Evolutionary conservation across 1,140 invertebrate species (phyloP).

Genomic region (Drosophila burlai): DNA sequence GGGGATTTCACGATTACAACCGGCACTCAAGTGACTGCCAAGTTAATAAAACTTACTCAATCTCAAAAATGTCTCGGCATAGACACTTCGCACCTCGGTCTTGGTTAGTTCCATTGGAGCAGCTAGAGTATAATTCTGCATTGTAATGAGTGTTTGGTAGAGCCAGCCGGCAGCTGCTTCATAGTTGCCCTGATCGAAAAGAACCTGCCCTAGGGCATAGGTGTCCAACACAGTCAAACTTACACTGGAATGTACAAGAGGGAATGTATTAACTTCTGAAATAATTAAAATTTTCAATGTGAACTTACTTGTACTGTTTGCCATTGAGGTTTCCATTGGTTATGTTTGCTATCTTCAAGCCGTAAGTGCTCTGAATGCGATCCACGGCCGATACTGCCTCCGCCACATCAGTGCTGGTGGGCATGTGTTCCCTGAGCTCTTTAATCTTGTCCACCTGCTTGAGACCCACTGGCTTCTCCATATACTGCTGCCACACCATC

Average conservation of each 20-base stretch:
- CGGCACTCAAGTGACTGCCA: neutral
- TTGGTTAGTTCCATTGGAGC: slow-evolving; percentile 40
- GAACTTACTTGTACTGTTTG: slow-evolving; percentile 90
- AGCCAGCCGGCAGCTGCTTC: slow-evolving; percentile 53
- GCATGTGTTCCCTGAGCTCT: slow-evolving; percentile 89
- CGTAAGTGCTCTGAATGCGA: slow-evolving; percentile 94
- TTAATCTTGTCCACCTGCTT: slow-evolving; percentile 88
- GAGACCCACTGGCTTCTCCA: slow-evolving; percentile 71
- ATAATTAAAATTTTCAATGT: neutral
- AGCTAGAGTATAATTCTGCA: slow-evolving; percentile 6
- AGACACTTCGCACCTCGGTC: slow-evolving; percentile 40
- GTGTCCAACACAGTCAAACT: slow-evolving; percentile 45
- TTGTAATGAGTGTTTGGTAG: slow-evolving; percentile 33
- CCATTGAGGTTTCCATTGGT: slow-evolving; percentile 95
- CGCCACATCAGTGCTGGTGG: slow-evolving; percentile 94
- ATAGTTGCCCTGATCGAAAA: slow-evolving; percentile 48
- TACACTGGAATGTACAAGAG: slow-evolving; percentile 21
- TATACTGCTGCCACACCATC: slow-evolving; percentile 61
- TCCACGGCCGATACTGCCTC: slow-evolving; percentile 97
- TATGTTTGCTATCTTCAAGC: slow-evolving; percentile 93
- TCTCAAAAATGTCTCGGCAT: slow-evolving; percentile 58
- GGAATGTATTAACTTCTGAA: neutral
- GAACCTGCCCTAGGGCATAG: slow-evolving; percentile 56
- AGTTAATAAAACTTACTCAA: slow-evolving; percentile 49
- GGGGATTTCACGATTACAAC: neutral